Conservation (phyloP, 2,113 vertebrate genomes). For the Eptesicus fuscus region DNA sequence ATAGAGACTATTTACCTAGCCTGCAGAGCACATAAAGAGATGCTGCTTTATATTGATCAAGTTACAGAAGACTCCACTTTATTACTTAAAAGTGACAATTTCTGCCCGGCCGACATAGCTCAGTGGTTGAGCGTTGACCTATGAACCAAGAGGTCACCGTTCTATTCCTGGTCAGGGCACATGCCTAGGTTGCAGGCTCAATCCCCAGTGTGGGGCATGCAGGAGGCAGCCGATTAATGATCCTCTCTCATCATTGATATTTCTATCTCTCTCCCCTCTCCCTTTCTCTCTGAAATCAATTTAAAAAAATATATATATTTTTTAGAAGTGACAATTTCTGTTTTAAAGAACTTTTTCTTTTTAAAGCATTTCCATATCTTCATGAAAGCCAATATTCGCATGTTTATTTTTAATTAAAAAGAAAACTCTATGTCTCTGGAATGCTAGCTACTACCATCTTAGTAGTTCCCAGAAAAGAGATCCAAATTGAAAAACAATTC, state of each 20-base stretch:
- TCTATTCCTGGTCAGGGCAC: too few relatives aligned
- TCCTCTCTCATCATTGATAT: too few relatives aligned
- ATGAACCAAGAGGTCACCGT: too few relatives aligned
- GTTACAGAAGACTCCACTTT: not conserved
- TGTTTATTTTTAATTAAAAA: slow-evolving; percentile 45
- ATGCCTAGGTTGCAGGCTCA: too few relatives aligned
- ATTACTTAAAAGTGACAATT: not conserved
- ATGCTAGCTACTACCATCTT: slow-evolving; percentile 19
- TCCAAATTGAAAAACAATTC: not conserved
- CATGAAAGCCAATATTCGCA: not conserved
- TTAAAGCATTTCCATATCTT: not conserved
- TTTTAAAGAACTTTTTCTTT: not conserved
- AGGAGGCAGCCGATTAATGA: too few relatives aligned
- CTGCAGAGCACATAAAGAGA: not conserved
- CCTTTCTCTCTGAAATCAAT: too few relatives aligned
- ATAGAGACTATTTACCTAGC: slow-evolving; percentile 13
- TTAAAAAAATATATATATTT: too few relatives aligned
- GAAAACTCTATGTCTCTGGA: not conserved
- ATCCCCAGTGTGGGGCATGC: too few relatives aligned
- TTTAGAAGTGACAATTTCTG: not conserved
- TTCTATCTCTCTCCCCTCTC: too few relatives aligned
- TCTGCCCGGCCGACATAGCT: not conserved
- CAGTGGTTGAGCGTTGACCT: too few relatives aligned
- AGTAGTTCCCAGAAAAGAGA: slow-evolving; percentile 2
- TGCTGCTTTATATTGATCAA: not conserved